Percentiles rank a stretch among this genome's conserved stretches.
phyloP scores from a whole-genome alignment of 2,888 invertebrate genomes.

The Epinotia demarniana region DNA sequence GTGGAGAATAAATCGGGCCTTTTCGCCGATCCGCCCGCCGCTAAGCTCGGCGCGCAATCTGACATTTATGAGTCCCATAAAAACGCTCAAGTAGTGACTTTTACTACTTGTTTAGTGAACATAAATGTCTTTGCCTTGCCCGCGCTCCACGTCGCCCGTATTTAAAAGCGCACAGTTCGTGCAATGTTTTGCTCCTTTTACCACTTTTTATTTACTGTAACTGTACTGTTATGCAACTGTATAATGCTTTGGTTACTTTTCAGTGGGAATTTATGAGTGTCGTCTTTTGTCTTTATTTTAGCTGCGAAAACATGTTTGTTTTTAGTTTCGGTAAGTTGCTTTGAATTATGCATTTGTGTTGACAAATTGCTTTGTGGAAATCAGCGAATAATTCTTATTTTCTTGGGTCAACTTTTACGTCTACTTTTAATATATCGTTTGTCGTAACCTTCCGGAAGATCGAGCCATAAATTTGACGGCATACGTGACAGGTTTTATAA shows the following conservation, averaged over 20 bases:
- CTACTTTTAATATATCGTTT: constrained; percentile 18
- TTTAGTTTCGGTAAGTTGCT: constrained; percentile 68
- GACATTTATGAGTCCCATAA: constrained; percentile 86
- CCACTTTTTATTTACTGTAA: constrained; percentile 81
- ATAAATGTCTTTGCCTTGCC: constrained; percentile 85
- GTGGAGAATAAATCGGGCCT: constrained; percentile 34
- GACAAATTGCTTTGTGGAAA: constrained; percentile 49
- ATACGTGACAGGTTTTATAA: constrained; percentile 43
- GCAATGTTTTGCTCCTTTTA: constrained; percentile 79
- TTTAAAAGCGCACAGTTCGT: constrained; percentile 84
- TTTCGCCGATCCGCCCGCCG: constrained; percentile 55
- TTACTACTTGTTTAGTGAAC: constrained; percentile 86
- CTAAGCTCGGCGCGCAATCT: constrained; percentile 82
- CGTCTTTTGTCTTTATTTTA: constrained; percentile 81
- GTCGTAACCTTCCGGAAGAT: constrained; percentile 39
- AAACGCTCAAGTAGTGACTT: constrained; percentile 86
- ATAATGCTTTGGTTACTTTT: constrained; percentile 83
- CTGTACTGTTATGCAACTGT: constrained; percentile 83
- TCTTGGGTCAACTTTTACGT: constrained; percentile 19
- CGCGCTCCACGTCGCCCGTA: constrained; percentile 82
- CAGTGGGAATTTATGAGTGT: constrained; percentile 77
- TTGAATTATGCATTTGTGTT: constrained; percentile 59
- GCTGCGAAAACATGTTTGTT: constrained; percentile 72
- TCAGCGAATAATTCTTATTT: constrained; percentile 23
- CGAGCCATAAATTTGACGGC: constrained; percentile 28